Evolutionary conservation across 2,888 invertebrate genomes (phyloP).

Genomic region (Melieria omissa): DNA sequence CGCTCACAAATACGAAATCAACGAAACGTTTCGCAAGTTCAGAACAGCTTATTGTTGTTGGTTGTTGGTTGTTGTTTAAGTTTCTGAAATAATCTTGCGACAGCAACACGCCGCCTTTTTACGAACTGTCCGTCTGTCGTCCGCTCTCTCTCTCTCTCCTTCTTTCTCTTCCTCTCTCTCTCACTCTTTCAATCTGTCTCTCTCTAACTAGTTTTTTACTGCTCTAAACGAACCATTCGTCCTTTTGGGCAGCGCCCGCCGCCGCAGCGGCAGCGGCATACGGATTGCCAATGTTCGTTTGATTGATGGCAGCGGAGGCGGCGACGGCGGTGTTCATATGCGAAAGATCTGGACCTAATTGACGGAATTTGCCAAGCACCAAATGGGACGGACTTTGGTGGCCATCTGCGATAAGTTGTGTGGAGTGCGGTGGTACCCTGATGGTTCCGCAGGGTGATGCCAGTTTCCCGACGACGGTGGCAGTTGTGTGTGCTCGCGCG

Average conservation of each 20-base stretch:
- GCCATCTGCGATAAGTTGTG: slow-evolving; percentile 71
- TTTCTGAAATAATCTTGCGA: too few relatives aligned
- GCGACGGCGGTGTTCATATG: slow-evolving; percentile 71
- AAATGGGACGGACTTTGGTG: slow-evolving; percentile 91
- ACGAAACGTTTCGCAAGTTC: too few relatives aligned
- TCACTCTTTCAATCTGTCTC: too few relatives aligned
- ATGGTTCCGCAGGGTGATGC: slow-evolving; percentile 90
- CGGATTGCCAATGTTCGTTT: slow-evolving; percentile 57
- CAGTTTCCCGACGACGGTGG: slow-evolving; percentile 87
- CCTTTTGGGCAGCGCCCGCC: slow-evolving; percentile 77
- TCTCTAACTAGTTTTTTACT: too few relatives aligned
- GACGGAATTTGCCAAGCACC: slow-evolving; percentile 87
- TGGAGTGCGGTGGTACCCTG: slow-evolving; percentile 68
- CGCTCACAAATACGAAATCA: not conserved
- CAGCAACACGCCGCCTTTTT: too few relatives aligned
- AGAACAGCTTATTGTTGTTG: too few relatives aligned
- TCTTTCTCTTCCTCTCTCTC: too few relatives aligned
- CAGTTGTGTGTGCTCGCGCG: slow-evolving; percentile 70
- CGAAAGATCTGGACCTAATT: slow-evolving; percentile 68
- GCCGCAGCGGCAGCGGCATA: slow-evolving; percentile 58
- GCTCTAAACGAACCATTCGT: slow-evolving; percentile 87
- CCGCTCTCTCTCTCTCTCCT: too few relatives aligned
- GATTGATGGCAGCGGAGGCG: slow-evolving; percentile 51
- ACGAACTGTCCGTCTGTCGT: too few relatives aligned
- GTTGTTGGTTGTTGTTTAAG: too few relatives aligned